Percentiles rank a stretch among this genome's conserved stretches.
These are phyloP conservation scores for Noctua janthina DNA, from an alignment of 2,888 invertebrate genomes.

Conservation along the genomic window DNA sequence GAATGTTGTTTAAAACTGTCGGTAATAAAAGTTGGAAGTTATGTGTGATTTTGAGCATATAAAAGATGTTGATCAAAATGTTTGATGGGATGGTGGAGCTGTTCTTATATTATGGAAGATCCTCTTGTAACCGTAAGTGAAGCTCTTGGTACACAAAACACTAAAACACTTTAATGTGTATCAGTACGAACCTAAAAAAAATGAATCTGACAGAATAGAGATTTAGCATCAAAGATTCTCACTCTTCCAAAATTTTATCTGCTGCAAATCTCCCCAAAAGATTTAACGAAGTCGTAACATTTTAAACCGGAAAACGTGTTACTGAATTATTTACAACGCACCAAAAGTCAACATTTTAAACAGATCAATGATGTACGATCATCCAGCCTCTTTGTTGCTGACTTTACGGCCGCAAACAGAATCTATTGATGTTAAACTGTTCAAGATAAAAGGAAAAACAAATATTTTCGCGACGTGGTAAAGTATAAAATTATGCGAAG, in stretches of 20 bases:
- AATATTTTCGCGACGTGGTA: slow-evolving; percentile 46
- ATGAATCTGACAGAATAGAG: neutral
- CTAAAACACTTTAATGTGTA: neutral
- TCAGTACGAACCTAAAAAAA: neutral
- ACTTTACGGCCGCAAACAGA: slow-evolving; percentile 56
- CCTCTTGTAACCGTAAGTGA: neutral
- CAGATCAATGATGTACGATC: slow-evolving; percentile 53
- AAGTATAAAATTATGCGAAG: slow-evolving; percentile 46
- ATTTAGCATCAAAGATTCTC: neutral
- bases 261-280: slow-evolving; percentile 1
- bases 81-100: neutral
- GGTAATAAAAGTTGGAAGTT: slow-evolving; percentile 42
- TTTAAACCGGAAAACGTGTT: slow-evolving; percentile 25
- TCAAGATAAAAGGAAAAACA: slow-evolving; percentile 58
- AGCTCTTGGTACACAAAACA: neutral
- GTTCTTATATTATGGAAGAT: neutral
- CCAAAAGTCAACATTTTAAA: slow-evolving; percentile 61
- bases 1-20: slow-evolving; percentile 35
- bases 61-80: neutral
- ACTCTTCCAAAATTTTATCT: slow-evolving; percentile 6
- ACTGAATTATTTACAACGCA: slow-evolving; percentile 57
- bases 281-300: slow-evolving; percentile 35
- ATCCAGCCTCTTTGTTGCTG: slow-evolving; percentile 60
- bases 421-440: slow-evolving; percentile 56
- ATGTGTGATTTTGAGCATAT: slow-evolving; percentile 10